Evolutionary conservation across 1,140 invertebrate genomes (phyloP).

Genomic region (Xylocopa sonorina): DNA sequence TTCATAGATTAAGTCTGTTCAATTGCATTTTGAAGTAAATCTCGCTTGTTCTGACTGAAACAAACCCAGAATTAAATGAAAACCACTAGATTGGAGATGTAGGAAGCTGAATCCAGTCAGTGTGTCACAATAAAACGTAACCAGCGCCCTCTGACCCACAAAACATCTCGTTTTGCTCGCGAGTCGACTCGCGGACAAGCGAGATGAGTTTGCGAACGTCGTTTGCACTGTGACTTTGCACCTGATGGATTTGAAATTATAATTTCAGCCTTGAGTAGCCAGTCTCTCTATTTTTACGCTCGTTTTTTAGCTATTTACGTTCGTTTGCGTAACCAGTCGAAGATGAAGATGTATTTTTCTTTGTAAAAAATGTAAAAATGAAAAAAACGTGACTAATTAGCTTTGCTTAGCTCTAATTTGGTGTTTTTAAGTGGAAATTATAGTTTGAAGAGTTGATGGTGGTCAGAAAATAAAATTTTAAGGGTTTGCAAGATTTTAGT

Average conservation of each 20-base stretch:
- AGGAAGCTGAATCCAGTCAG: slow-evolving; percentile 27
- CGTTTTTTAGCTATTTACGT: neutral
- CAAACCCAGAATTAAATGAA: slow-evolving; percentile 31
- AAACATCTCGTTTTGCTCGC: neutral
- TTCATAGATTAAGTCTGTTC: too few relatives aligned
- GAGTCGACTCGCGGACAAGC: neutral
- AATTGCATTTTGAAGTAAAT: too few relatives aligned
- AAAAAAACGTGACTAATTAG: too few relatives aligned
- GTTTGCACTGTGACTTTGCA: neutral
- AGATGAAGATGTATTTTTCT: too few relatives aligned
- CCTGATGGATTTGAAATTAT: slow-evolving; percentile 30
- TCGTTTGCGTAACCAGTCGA: neutral
- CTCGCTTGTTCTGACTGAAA: too few relatives aligned
- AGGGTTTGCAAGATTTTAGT: too few relatives aligned
- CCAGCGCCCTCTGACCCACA: slow-evolving; percentile 13
- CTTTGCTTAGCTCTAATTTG: too few relatives aligned
- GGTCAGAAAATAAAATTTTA: too few relatives aligned
- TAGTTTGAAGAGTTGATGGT: too few relatives aligned
- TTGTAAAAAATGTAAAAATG: too few relatives aligned
- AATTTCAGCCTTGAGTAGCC: slow-evolving; percentile 35
- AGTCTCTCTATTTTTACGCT: neutral
- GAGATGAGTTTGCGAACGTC: neutral
- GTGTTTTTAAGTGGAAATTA: too few relatives aligned
- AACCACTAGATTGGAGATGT: too few relatives aligned
- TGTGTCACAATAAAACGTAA: slow-evolving; percentile 28